Evolutionary conservation across 2,888 invertebrate genomes (phyloP).

Genomic region (Philereme transversata): DNA sequence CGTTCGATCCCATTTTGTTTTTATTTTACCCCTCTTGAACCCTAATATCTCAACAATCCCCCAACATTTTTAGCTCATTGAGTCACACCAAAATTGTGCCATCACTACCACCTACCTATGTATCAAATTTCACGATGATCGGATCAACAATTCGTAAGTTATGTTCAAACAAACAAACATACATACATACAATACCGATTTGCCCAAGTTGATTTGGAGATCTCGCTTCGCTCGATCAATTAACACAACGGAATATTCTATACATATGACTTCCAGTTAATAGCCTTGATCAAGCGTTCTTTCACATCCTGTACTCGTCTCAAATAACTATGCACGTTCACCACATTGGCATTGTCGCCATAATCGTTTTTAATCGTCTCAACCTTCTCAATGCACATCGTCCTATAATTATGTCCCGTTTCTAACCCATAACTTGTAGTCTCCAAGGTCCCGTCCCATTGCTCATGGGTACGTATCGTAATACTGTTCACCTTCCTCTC

Average conservation of each 20-base stretch:
- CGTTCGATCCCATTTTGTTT: too few relatives aligned
- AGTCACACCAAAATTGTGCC: too few relatives aligned
- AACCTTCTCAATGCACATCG: constrained; percentile 63
- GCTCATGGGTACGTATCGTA: constrained; percentile 58
- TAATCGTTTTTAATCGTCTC: constrained; percentile 67
- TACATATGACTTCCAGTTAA: constrained; percentile 60
- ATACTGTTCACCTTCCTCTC: constrained; percentile 49
- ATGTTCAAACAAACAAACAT: too few relatives aligned
- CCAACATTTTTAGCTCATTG: too few relatives aligned
- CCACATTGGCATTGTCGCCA: constrained; percentile 55
- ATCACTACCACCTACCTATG: too few relatives aligned
- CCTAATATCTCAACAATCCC: too few relatives aligned
- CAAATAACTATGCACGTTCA: constrained; percentile 69
- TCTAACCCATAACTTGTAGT: constrained; percentile 58
- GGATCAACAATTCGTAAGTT: too few relatives aligned
- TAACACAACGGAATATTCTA: constrained; percentile 24
- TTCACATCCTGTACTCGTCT: constrained; percentile 52
- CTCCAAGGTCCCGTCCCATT: constrained; percentile 69
- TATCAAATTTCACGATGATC: too few relatives aligned
- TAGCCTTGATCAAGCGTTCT: constrained; percentile 55
- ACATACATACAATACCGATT: too few relatives aligned
- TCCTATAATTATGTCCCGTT: constrained; percentile 68
- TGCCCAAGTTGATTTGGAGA: too few relatives aligned
- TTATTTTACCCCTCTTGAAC: too few relatives aligned
- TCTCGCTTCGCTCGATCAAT: too few relatives aligned